Conservation (phyloP, 1,140 invertebrate species). For the Theocolax elegans region DNA sequence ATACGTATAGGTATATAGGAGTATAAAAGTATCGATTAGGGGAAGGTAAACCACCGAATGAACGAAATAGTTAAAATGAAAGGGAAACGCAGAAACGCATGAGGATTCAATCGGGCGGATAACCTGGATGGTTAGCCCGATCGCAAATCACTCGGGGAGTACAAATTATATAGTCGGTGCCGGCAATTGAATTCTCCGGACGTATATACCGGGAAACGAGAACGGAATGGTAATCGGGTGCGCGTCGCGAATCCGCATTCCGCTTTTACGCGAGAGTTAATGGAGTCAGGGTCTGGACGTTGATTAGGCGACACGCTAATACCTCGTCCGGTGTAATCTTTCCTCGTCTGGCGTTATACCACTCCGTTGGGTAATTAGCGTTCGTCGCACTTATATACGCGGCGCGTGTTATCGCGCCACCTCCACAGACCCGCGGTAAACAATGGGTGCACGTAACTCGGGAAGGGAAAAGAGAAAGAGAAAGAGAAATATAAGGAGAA, state of each 20-base stretch:
- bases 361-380: constrained; percentile 60
- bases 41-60: too few relatives aligned
- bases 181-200: constrained; percentile 23
- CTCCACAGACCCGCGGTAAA: constrained; percentile 57
- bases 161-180: constrained; percentile 13
- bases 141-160: constrained; percentile 7
- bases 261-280: constrained; percentile 31
- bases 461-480: not conserved
- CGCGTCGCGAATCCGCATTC: not conserved
- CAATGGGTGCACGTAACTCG: constrained; percentile 51
- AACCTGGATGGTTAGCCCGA: too few relatives aligned
- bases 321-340: constrained; percentile 56
- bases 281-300: constrained; percentile 47
- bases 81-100: too few relatives aligned
- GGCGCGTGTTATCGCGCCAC: not conserved
- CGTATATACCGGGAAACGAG: not conserved
- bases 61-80: too few relatives aligned
- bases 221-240: constrained; percentile 5
- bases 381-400: not conserved
- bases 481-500: not conserved
- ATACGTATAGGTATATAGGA: too few relatives aligned
- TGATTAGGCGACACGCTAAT: constrained; percentile 51
- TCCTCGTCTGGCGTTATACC: too few relatives aligned
- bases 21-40: too few relatives aligned
- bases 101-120: too few relatives aligned